These are phyloP conservation scores for Camponotus pennsylvanicus DNA, from an alignment of 1,140 invertebrate species.

Conservation along the genomic window DNA sequence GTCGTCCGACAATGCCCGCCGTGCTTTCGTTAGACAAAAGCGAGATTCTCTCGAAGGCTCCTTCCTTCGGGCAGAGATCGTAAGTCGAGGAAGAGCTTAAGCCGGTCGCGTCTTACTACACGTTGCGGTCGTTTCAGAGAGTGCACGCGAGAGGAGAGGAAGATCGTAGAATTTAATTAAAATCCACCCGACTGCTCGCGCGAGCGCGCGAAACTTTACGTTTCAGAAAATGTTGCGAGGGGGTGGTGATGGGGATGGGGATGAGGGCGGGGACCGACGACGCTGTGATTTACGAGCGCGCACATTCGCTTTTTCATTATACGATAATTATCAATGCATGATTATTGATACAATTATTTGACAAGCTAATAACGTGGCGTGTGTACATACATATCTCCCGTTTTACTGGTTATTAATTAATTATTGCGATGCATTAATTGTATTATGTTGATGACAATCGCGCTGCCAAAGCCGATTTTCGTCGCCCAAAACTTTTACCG, in stretches of 20 bases:
- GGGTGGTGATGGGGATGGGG: too few species aligned
- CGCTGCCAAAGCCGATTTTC: conserved; percentile 57
- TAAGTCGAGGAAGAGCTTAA: conserved; percentile 71
- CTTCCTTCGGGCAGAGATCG: conserved; percentile 67
- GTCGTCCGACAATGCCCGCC: conserved; percentile 68
- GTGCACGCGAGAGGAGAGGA: neutral
- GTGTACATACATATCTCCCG: conserved; percentile 10
- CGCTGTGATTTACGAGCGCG: conserved; percentile 46
- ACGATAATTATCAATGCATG: conserved; percentile 56
- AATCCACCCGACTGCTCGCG: conserved; percentile 22
- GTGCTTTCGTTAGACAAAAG: conserved; percentile 75
- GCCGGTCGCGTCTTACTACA: conserved; percentile 40
- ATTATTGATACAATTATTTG: conserved; percentile 63
- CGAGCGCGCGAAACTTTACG: conserved; percentile 30
- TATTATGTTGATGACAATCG: conserved; percentile 58
- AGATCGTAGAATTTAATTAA: conserved; percentile 62
- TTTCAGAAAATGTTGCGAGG: conserved; percentile 42
- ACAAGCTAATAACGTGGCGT: conserved; percentile 54
- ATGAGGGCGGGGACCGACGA: neutral
- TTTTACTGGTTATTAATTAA: conserved; percentile 55
- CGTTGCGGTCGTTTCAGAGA: conserved; percentile 25
- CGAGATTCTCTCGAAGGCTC: conserved; percentile 49
- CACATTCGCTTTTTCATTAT: conserved; percentile 51
- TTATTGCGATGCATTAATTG: conserved; percentile 62
- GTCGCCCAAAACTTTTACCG: conserved; percentile 24